A percentile compares a stretch with the other conserved stretches of the same genome.
These are phyloP conservation scores for Cantharis nigra DNA, from an alignment of 2,888 invertebrate genomes.

Conservation along the genomic window DNA sequence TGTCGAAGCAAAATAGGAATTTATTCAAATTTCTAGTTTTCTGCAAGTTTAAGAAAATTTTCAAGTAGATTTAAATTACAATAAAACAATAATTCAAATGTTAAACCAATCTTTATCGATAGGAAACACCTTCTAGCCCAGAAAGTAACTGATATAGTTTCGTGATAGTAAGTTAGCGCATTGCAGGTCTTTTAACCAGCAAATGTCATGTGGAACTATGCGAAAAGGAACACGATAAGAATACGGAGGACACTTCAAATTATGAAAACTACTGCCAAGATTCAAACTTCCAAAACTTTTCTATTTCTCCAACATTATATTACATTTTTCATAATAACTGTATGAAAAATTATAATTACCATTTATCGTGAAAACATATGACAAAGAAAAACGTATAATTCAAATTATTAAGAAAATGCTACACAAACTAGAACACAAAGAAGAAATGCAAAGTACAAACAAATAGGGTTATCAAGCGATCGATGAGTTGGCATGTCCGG, in stretches of 20 bases:
- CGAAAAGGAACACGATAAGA: conserved; percentile 4
- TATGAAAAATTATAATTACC: not conserved
- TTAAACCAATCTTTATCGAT: not conserved
- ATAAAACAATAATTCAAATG: not conserved
- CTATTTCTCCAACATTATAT: not conserved
- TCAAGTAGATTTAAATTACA: not conserved
- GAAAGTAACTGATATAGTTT: conserved; percentile 10
- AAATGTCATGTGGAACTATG: conserved; percentile 13
- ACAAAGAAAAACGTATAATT: not conserved
- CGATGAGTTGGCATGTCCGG: conserved; percentile 44
- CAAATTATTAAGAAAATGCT: not conserved
- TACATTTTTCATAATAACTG: not conserved
- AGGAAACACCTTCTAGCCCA: not conserved
- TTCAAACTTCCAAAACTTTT: not conserved
- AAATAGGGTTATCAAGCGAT: conserved; percentile 26
- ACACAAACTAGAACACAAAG: conserved; percentile 5
- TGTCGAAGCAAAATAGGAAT: conserved; percentile 2
- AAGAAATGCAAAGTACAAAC: conserved; percentile 16
- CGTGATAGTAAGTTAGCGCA: conserved; percentile 24
- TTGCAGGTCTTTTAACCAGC: conserved; percentile 31
- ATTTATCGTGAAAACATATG: not conserved
- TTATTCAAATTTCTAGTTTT: conserved; percentile 3
- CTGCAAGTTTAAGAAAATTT: not conserved
- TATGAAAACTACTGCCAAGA: not conserved
- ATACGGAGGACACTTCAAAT: not conserved